These are phyloP conservation scores for Forbesichthys papilliferus DNA, from an alignment of 2,113 vertebrate genomes.

Conservation along the genomic window DNA sequence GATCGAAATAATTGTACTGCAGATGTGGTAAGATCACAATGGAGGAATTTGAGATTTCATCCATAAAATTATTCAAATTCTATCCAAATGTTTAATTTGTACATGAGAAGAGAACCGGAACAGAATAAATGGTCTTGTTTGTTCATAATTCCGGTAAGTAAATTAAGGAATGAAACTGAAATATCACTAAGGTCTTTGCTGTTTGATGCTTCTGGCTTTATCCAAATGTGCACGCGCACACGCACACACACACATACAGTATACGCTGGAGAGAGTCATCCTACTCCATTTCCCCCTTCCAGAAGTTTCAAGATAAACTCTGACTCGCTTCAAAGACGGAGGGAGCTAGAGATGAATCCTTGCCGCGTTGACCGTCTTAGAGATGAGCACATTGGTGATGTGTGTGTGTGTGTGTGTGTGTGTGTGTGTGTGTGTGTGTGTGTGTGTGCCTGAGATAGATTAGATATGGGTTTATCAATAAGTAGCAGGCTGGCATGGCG, in stretches of 20 bases:
- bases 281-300: constrained; percentile 51
- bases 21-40: no score
- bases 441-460: constrained; percentile 70
- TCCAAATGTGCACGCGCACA: constrained; percentile 1
- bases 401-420: not conserved
- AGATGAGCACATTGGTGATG: constrained; percentile 70
- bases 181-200: constrained; percentile 12
- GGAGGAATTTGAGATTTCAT: no score
- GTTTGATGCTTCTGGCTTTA: constrained; percentile 18
- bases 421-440: constrained; percentile 3
- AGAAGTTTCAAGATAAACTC: constrained; percentile 72
- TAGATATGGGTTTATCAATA: constrained; percentile 82
- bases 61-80: no score
- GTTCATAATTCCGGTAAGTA: constrained; percentile 9
- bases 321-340: constrained; percentile 67
- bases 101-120: not conserved
- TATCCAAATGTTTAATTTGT: not conserved
- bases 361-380: constrained; percentile 72
- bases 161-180: constrained; percentile 1
- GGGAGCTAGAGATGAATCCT: constrained; percentile 64
- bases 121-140: constrained; percentile 1
- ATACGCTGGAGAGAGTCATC: constrained; percentile 44
- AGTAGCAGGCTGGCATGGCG: constrained; percentile 73
- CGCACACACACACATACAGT: not conserved
- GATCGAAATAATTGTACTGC: no score